phyloP scores from a whole-genome alignment of 2,797 vertebrate species.

The Cirrhinus mrigala region DNA sequence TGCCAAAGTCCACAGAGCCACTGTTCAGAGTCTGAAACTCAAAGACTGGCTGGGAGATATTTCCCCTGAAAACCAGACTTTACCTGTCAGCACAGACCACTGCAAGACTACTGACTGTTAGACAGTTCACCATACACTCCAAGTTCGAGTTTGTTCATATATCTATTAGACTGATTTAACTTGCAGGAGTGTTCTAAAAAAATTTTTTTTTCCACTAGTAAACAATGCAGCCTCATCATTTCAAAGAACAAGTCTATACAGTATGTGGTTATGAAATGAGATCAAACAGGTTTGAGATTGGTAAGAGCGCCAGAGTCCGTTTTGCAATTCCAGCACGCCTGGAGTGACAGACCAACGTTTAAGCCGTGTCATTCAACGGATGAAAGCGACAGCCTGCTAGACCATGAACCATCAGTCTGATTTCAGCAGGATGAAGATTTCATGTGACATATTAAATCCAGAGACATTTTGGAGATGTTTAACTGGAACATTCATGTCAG shows the following conservation, averaged over 20 bases:
- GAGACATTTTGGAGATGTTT: slow-evolving; percentile 41
- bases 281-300: not conserved
- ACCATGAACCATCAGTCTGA: slow-evolving; percentile 45
- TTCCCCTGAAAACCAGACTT: slow-evolving; percentile 25
- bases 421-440: slow-evolving; percentile 51
- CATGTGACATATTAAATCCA: slow-evolving; percentile 42
- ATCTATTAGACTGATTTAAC: not conserved
- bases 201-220: not conserved
- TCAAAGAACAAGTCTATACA: not conserved
- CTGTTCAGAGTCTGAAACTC: slow-evolving; percentile 40
- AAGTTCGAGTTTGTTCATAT: not conserved
- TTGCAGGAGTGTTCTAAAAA: not conserved
- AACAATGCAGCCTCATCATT: not conserved
- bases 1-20: slow-evolving; percentile 14
- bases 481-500: slow-evolving; percentile 51
- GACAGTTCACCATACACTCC: not conserved
- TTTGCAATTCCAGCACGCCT: not conserved
- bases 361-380: slow-evolving; percentile 24
- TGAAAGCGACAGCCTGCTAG: slow-evolving; percentile 35
- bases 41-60: slow-evolving; percentile 38
- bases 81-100: slow-evolving; percentile 7
- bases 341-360: slow-evolving; percentile 18
- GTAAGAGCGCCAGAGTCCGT: not conserved
- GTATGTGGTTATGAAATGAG: not conserved
- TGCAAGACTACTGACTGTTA: not conserved